Evolutionary conservation across 2,113 vertebrate genomes (phyloP), one percentile per base, ranked within the genome.

Genomic region (Sylvietta virens): DNA sequence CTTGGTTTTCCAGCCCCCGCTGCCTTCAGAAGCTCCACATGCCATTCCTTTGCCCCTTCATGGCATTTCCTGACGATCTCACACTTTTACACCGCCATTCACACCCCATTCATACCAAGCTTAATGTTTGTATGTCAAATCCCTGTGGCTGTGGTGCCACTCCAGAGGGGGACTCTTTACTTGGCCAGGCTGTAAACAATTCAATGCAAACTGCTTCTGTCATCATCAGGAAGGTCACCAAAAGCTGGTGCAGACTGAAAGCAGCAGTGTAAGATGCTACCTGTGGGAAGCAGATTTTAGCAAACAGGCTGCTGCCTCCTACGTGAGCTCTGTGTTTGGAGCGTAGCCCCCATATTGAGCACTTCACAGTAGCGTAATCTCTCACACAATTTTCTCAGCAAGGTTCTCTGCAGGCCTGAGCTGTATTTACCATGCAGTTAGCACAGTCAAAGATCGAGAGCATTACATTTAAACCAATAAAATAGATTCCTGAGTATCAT

Each of bases 391-490:
- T 94, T 93, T 81, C 94, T 90, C 94, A 88, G 85, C 90, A 30
- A 40, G 51, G 53, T 28, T 82, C 79, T 88, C 76, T 60, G 69
- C 85, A 58, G 67, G 53, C 51, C 40, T 73, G 91, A 90, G 48
- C 30, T 92, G 69, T 87, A 70, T 90, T 94, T 97, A 86, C 79
- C 39, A 66, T 56, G 74, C 39, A 92, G 90, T 54, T 73, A 50
- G 45, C 48, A 51, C 11, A 86, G 67, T 12, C 15, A 78, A 67
- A 81, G 67, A 66, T 48, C 0, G 1, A 81, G 35, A 79, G 64
- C 4, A 4, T 53, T 90, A 15, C 54, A 88, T 78, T 93, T 83
- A 81, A 93, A 72, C 62, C 48, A 80, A 54, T 82, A 66, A 53
- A 82, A 91, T 37, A 65, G 62, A 48, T 80, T 88, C 33, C 54